A percentile compares a stretch with the other conserved stretches of the same genome.
phyloP scores from a whole-genome alignment of 2,113 vertebrate species.

The Alectura lathami region DNA sequence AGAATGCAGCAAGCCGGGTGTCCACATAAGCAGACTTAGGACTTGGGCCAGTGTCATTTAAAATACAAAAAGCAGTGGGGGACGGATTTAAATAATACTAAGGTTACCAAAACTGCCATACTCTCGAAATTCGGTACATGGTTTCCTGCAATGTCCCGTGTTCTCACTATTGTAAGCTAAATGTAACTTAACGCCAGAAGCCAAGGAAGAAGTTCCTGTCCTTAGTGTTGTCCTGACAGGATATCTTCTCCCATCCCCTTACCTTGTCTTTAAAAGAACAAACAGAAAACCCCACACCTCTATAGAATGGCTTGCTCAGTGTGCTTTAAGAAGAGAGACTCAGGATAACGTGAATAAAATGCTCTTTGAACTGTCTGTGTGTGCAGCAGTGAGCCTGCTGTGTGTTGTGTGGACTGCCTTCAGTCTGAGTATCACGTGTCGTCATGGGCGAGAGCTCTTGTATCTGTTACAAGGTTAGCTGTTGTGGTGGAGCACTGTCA shows the following conservation, averaged over 20 bases:
- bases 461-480: neutral
- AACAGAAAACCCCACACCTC: neutral
- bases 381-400: neutral
- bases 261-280: neutral
- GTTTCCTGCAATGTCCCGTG: conserved; percentile 26
- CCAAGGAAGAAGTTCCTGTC: neutral
- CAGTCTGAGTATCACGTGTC: neutral
- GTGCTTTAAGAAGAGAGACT: neutral
- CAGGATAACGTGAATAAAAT: neutral
- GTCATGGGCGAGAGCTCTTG: neutral
- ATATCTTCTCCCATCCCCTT: neutral
- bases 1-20: neutral
- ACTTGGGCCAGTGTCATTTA: conserved; percentile 15
- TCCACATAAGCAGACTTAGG: neutral
- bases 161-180: conserved; percentile 25
- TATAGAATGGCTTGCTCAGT: neutral
- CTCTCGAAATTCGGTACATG: conserved; percentile 39
- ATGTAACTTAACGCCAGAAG: neutral
- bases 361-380: neutral
- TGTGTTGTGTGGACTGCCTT: neutral
- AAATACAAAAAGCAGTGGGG: conserved; percentile 10
- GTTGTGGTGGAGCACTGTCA: neutral
- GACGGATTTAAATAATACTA: conserved; percentile 34
- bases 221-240: neutral
- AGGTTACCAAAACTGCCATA: conserved; percentile 27